Conservation (phyloP, 2,113 vertebrate species). For the Anolis sagrei region DNA sequence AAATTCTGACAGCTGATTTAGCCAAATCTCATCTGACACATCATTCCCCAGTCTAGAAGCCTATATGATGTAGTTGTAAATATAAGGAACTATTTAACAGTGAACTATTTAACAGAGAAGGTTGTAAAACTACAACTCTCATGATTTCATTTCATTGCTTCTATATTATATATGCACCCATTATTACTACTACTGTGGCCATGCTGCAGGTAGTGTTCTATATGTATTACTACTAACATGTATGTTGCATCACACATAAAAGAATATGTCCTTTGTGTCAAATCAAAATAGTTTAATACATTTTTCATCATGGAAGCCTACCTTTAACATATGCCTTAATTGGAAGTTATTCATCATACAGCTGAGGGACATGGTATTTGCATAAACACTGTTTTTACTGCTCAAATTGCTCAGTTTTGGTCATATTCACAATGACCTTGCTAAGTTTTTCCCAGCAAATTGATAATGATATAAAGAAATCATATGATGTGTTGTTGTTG, state of each 20-base stretch:
- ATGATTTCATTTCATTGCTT: no score
- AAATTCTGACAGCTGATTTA: no score
- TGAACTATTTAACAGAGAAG: no score
- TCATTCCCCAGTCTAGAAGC: no score
- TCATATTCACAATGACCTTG: background rate
- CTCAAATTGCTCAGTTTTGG: background rate
- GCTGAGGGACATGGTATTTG: background rate
- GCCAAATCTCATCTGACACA: no score
- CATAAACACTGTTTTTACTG: background rate
- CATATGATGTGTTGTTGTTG: no score
- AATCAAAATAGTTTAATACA: background rate
- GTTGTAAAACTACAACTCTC: no score
- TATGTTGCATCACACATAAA: background rate
- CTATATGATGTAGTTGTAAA: no score
- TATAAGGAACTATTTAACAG: no score
- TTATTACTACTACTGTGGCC: background rate
- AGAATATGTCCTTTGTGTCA: background rate
- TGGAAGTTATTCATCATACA: background rate
- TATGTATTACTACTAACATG: background rate
- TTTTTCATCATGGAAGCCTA: background rate
- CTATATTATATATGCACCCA: no score
- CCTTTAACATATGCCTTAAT: background rate
- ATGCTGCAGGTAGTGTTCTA: background rate
- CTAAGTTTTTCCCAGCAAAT: background rate
- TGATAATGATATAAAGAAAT: background rate